These are phyloP conservation scores for Heliocidaris tuberculata DNA, from an alignment of 35 echinoderm and acorn worm species.

Conservation along the genomic window DNA sequence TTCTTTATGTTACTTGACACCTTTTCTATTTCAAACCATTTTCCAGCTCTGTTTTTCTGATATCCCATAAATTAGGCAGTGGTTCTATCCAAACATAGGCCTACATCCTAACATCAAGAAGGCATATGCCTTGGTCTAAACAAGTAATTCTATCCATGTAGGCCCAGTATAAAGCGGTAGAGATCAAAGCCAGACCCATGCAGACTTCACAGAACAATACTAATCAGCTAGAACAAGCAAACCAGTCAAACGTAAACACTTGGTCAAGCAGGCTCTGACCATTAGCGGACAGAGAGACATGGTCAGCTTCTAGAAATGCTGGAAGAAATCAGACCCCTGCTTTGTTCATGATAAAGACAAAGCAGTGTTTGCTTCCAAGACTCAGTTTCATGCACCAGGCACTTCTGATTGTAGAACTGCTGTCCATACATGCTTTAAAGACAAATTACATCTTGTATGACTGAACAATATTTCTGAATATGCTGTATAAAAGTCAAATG, in stretches of 20 bases:
- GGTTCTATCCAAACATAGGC: not conserved
- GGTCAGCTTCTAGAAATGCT: not conserved
- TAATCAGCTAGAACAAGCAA: conserved; percentile 10
- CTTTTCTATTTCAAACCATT: not conserved
- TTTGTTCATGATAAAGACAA: conserved; percentile 3
- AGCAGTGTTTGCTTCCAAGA: not conserved
- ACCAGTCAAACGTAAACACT: not conserved
- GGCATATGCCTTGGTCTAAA: not conserved
- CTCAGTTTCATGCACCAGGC: not conserved
- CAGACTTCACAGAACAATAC: not conserved
- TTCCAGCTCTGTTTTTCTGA: not conserved
- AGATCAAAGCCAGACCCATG: not conserved
- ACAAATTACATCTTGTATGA: no score
- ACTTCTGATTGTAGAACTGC: not conserved
- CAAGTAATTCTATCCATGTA: not conserved
- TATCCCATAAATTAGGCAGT: not conserved
- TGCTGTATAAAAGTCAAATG: no score
- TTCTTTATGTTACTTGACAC: no score
- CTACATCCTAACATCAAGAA: not conserved
- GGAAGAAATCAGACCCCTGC: not conserved
- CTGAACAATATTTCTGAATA: no score
- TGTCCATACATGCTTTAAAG: not conserved
- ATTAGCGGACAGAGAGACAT: not conserved
- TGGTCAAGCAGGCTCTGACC: not conserved
- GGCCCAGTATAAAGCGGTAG: not conserved